Percentiles rank a stretch among this genome's conserved stretches.
phyloP scores from a whole-genome alignment of 2,888 invertebrate genomes.

The Bellardia bayeri region DNA sequence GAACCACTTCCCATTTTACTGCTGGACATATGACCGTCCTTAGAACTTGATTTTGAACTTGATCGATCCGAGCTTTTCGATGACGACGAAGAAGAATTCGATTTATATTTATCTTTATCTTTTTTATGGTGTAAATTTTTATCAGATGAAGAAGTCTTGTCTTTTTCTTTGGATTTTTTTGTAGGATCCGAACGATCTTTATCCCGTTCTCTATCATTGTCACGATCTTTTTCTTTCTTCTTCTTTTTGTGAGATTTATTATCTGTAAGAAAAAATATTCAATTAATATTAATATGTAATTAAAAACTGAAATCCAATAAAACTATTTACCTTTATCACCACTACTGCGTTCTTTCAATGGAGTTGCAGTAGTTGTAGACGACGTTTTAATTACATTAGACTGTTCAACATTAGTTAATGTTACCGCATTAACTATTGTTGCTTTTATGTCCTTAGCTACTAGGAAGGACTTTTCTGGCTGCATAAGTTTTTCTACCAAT shows the following conservation, averaged over 20 bases:
- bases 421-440: background rate
- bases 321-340: constrained; percentile 65
- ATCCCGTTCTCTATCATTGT: constrained; percentile 68
- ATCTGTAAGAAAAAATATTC: constrained; percentile 71
- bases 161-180: constrained; percentile 57
- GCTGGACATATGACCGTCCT: constrained; percentile 41
- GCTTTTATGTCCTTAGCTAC: constrained; percentile 33
- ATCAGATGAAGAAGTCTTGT: constrained; percentile 45
- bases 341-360: constrained; percentile 50
- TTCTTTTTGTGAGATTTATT: constrained; percentile 83
- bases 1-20: constrained; percentile 27
- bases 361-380: background rate
- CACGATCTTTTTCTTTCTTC: constrained; percentile 82
- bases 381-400: constrained; percentile 6
- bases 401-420: constrained; percentile 1
- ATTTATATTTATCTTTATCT: constrained; percentile 65
- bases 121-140: constrained; percentile 53
- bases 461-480: constrained; percentile 18
- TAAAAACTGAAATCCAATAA: background rate
- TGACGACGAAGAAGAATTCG: constrained; percentile 50
- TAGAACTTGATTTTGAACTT: constrained; percentile 72
- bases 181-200: constrained; percentile 60
- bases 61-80: constrained; percentile 58
- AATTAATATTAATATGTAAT: background rate
- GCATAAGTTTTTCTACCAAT: constrained; percentile 15